Conservation (phyloP, 2,797 vertebrate species). For the Phrynocephalus forsythii region DNA sequence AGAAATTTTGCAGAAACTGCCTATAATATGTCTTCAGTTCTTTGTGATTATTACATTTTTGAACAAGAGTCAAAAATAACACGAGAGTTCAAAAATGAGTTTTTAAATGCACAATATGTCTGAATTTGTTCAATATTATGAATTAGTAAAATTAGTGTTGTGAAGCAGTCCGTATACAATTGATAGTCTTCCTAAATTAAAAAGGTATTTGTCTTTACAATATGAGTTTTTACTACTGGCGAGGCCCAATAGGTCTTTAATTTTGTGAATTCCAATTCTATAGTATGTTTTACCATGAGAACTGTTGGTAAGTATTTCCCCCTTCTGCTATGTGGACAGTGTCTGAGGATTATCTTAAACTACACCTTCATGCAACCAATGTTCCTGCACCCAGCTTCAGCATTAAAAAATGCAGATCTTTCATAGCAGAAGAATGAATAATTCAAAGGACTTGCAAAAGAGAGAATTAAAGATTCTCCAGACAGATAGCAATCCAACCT, state of each 20-base stretch:
- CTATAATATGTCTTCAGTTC: not conserved
- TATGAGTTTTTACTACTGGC: too few relatives aligned
- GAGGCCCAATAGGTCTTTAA: not conserved
- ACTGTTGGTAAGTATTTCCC: not conserved
- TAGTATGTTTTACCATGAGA: not conserved
- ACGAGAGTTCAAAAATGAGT: not conserved
- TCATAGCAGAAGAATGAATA: not conserved
- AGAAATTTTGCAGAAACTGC: not conserved
- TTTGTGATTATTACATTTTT: not conserved
- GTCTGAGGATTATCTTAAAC: not conserved
- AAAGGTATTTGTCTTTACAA: not conserved
- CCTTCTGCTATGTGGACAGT: too few relatives aligned
- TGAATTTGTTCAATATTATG: not conserved
- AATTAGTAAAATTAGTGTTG: not conserved
- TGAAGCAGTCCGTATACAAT: not conserved
- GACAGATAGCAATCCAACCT: too few relatives aligned
- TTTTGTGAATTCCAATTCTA: not conserved
- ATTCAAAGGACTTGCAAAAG: not conserved
- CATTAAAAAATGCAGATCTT: not conserved
- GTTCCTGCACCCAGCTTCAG: not conserved
- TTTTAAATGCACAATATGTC: conserved; percentile 7
- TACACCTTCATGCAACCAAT: not conserved
- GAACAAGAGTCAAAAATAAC: not conserved
- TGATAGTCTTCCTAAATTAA: not conserved
- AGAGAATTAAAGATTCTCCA: not conserved